Evolutionary conservation across 2,113 vertebrate species (phyloP), one percentile per base, ranked within the genome.

Genomic region (Stictonetta naevosa): DNA sequence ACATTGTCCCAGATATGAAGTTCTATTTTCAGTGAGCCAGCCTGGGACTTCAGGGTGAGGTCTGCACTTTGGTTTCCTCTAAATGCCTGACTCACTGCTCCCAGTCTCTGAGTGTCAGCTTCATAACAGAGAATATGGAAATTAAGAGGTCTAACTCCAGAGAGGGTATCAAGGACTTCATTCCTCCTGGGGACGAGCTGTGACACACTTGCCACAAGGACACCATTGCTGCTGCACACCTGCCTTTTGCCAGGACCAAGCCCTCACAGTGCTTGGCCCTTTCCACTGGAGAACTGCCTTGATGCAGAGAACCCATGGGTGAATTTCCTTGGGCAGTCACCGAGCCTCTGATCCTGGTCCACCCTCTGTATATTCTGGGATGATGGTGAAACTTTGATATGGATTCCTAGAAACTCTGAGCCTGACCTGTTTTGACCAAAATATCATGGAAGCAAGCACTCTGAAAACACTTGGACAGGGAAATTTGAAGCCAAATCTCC

Each of bases 401-500:
- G 48, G 58, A 21, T 31, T 68, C 18, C 18, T 29, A 56, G 38
- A 22, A 85, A 60, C 16, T 50, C 21, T n/a, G 67, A 76, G 31
- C 10, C 26, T 80, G 44, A 69, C 19, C 16, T 11, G 16, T 48
- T 95, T 79, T 89, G 40, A 95, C 25, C 40, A 73, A 94, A 75
- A 79, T 50, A 66, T 69, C 53, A 36, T 77, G 91, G 85, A 91
- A 89, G 31, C 21, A 69, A 85, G 23, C 14, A 73, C 50, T 21
- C 29, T 93, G 81, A 71, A 83, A 93, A 69, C 77, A 63, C 18
- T 77, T 59, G 86, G 52, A 83, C 40, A 81, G 46, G 79, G 77
- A 83, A 59, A 66, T 28, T 36, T 83, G 48, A 87, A 90, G 91
- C 91, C 91, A 87, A 6, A 60, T 87, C 76, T 90, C 82, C 10